phyloP scores from a whole-genome alignment of 1,140 invertebrate genomes.

The Caenorhabditis remanei region DNA sequence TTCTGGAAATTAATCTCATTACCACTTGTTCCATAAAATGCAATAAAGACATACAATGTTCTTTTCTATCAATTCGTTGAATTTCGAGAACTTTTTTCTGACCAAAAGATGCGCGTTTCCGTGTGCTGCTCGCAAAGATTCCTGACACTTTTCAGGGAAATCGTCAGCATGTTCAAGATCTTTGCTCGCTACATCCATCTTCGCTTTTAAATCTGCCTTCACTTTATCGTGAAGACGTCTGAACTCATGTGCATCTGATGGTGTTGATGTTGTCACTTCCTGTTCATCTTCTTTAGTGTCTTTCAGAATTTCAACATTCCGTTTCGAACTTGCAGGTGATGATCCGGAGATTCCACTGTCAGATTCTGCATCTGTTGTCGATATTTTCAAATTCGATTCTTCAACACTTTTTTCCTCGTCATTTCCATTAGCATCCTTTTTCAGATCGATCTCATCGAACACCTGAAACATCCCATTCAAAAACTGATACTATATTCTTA shows the following conservation, averaged over 20 bases:
- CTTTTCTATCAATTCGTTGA: conserved; percentile 21
- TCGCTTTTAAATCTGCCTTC: neutral
- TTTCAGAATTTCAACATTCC: conserved; percentile 19
- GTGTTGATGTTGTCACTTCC: conserved; percentile 38
- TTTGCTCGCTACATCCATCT: conserved; percentile 18
- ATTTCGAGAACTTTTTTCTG: conserved; percentile 32
- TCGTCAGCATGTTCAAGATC: conserved; percentile 32
- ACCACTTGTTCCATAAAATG: neutral
- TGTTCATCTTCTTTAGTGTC: conserved; percentile 26
- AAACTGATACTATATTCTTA: neutral
- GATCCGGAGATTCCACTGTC: conserved; percentile 44
- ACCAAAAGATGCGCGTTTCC: conserved; percentile 28
- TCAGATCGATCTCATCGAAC: conserved; percentile 35
- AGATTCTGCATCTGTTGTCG: conserved; percentile 26
- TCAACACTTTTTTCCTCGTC: neutral
- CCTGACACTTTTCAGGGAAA: conserved; percentile 31
- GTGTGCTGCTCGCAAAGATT: conserved; percentile 33
- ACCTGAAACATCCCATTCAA: neutral
- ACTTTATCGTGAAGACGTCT: conserved; percentile 28
- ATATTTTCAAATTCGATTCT: conserved; percentile 4
- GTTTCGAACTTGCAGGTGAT: conserved; percentile 20
- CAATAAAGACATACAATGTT: neutral
- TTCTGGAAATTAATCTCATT: neutral
- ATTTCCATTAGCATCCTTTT: conserved; percentile 29
- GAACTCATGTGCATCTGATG: conserved; percentile 39